Conservation (phyloP, 2,888 invertebrate species). For the Sesia bembeciformis region DNA sequence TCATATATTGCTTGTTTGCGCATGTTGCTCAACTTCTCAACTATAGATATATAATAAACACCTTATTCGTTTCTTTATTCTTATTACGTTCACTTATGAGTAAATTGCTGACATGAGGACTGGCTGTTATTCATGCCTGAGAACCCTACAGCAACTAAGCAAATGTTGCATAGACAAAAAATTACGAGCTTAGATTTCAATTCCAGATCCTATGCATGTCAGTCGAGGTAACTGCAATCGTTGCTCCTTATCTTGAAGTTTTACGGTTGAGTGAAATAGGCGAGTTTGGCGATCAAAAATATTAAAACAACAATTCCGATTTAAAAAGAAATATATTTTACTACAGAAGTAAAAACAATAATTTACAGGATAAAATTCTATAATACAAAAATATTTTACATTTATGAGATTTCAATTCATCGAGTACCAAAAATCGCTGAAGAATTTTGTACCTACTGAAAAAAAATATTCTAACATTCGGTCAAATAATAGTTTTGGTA, state of each 20-base stretch:
- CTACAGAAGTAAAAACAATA: slow-evolving; percentile 53
- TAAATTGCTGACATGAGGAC: no score
- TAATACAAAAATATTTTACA: slow-evolving; percentile 40
- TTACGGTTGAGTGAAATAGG: no score
- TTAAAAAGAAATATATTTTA: slow-evolving; percentile 55
- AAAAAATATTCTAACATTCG: neutral
- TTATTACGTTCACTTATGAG: no score
- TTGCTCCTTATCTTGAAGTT: no score
- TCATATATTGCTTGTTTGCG: no score
- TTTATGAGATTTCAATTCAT: slow-evolving; percentile 1
- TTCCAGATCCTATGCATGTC: no score
- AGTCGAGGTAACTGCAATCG: no score
- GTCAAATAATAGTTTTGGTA: neutral
- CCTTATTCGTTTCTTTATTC: no score
- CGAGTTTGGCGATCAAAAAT: slow-evolving; percentile 10
- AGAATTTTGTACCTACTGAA: neutral
- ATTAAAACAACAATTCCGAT: slow-evolving; percentile 25
- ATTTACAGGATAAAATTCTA: slow-evolving; percentile 41
- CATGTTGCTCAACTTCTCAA: no score
- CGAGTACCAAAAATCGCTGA: neutral
- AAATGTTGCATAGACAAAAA: neutral
- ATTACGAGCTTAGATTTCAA: no score
- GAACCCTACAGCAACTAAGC: neutral
- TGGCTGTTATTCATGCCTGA: no score
- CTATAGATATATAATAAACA: no score